Evolutionary conservation across 2,888 invertebrate species (phyloP).

Genomic region (Lasioglossum figueresi): DNA sequence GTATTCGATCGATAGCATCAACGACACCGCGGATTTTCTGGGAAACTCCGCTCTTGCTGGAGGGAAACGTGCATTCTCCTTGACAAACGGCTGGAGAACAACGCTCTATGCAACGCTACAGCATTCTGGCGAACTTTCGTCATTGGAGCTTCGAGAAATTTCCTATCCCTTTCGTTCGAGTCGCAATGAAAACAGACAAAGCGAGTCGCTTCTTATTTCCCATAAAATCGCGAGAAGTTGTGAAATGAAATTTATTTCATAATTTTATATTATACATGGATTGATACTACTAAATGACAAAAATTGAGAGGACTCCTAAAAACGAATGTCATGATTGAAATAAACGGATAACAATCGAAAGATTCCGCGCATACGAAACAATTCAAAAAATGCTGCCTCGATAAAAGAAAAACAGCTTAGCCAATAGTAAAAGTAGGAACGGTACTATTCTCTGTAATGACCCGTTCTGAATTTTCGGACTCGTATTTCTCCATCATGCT

Average conservation of each 20-base stretch:
- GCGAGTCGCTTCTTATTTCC: background rate
- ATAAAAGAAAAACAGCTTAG: too few species aligned
- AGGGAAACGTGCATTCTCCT: conserved; percentile 9
- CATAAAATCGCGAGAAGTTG: background rate
- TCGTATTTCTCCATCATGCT: background rate
- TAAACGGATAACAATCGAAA: too few species aligned
- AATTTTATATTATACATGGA: background rate
- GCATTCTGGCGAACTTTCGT: background rate
- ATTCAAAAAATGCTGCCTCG: too few species aligned
- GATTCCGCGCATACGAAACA: too few species aligned
- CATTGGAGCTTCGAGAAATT: background rate
- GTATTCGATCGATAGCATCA: conserved; percentile 36
- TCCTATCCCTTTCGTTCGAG: background rate
- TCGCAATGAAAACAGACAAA: background rate
- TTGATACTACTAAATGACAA: too few species aligned
- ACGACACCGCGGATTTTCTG: conserved; percentile 13
- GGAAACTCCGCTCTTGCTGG: conserved; percentile 2
- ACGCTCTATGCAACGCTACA: background rate
- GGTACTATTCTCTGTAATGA: too few species aligned
- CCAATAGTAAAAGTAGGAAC: too few species aligned
- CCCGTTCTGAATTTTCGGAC: background rate
- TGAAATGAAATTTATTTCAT: background rate
- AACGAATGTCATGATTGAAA: too few species aligned
- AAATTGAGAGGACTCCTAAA: too few species aligned
- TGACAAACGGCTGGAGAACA: background rate